Evolutionary conservation across 2,113 vertebrate species (phyloP).

Genomic region (human (Homo sapiens)): DNA sequence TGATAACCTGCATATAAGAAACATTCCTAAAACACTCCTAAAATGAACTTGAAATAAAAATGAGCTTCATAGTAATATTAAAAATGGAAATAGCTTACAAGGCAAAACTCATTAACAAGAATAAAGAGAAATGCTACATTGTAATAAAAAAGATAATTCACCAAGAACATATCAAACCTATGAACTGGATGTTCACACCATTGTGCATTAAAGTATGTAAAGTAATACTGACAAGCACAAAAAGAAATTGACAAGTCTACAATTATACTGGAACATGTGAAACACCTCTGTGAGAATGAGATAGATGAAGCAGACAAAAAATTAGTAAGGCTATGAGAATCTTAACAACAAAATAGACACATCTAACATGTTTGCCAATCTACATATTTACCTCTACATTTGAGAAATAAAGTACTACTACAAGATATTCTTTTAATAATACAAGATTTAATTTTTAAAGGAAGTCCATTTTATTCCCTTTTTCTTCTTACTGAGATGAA

Average conservation of each 20-base stretch:
- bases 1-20: not conserved
- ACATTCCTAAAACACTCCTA: not conserved
- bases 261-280: not conserved
- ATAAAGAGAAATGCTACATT: not conserved
- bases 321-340: not conserved
- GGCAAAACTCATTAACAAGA: not conserved
- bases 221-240: not conserved
- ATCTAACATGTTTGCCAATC: not conserved
- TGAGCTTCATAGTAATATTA: not conserved
- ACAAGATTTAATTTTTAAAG: not conserved
- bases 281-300: not conserved
- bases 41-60: conserved; percentile 42
- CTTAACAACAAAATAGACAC: not conserved
- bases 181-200: not conserved
- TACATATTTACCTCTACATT: not conserved
- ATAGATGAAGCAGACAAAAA: not conserved
- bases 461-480: not conserved
- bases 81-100: conserved; percentile 13
- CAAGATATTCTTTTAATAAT: not conserved
- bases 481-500: not conserved
- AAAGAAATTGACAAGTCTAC: not conserved
- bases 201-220: not conserved
- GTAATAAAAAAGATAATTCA: conserved; percentile 10
- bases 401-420: not conserved
- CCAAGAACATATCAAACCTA: not conserved